A percentile compares a stretch with the other conserved stretches of the same genome.
Conservation (phyloP, 2,113 vertebrate genomes). For the Gorsachius goisagi region DNA sequence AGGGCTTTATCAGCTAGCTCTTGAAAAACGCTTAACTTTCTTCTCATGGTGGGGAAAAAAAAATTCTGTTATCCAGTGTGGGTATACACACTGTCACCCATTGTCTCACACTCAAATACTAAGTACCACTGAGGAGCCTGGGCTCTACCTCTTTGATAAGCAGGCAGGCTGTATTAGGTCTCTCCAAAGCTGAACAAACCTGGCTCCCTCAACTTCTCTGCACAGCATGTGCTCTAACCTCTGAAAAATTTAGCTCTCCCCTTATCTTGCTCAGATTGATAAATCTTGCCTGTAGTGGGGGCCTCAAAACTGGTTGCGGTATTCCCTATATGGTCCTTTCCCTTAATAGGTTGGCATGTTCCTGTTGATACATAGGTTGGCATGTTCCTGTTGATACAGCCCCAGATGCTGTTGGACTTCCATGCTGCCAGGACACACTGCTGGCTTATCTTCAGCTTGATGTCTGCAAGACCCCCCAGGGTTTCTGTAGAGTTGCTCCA, state of each 20-base stretch:
- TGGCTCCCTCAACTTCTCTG: not conserved
- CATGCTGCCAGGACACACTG: not conserved
- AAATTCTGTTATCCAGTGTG: not conserved
- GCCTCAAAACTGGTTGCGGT: not conserved
- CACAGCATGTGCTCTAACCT: not conserved
- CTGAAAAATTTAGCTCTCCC: not conserved
- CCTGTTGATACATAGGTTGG: not conserved
- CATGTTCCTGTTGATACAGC: not conserved
- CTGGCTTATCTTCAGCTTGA: not conserved
- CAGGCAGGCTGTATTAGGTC: not conserved
- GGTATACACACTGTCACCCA: not conserved
- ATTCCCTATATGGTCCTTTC: not conserved
- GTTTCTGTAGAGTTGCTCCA: not conserved
- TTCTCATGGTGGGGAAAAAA: not conserved
- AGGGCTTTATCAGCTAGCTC: not conserved
- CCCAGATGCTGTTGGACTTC: not conserved
- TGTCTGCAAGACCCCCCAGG: not conserved
- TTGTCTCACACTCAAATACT: fast-evolving
- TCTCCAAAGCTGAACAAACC: not conserved
- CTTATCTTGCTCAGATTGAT: not conserved
- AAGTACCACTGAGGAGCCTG: not conserved
- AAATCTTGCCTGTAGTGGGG: not conserved
- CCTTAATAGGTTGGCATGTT: not conserved
- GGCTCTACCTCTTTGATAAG: not conserved
- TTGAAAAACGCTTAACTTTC: not conserved